A percentile compares a stretch with the other conserved stretches of the same genome.
Conservation (phyloP, 2,797 vertebrate species). For the Heliangelus exortis region DNA sequence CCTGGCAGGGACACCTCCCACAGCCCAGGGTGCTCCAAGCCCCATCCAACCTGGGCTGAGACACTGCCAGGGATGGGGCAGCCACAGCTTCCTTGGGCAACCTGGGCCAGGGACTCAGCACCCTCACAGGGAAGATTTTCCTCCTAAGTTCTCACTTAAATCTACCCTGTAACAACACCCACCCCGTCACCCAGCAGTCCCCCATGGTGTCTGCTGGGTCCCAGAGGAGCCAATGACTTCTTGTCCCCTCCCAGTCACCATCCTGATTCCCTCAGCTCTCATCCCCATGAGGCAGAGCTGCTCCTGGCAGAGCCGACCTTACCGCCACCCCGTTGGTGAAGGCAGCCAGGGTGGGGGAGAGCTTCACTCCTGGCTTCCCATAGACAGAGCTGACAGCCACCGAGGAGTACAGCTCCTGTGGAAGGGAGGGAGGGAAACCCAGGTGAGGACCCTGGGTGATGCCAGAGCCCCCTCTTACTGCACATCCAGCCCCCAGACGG, state of each 20-base stretch:
- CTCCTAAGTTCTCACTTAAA: no score
- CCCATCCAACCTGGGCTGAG: no score
- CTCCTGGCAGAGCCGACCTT: slow-evolving; percentile 42
- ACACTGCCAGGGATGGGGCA: no score
- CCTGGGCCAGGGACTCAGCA: no score
- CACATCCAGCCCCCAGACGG: background rate
- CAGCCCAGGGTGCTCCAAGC: no score
- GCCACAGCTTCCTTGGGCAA: no score
- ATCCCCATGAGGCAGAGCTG: background rate
- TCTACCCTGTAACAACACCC: background rate
- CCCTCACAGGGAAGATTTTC: no score
- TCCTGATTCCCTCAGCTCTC: background rate
- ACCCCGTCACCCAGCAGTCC: background rate
- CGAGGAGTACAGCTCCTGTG: slow-evolving; percentile 82
- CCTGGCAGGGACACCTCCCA: no score
- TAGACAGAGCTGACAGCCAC: slow-evolving; percentile 85
- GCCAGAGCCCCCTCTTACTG: no score
- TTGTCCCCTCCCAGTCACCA: background rate
- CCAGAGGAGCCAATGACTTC: background rate
- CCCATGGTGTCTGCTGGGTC: rapidly evolving
- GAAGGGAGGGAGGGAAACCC: background rate
- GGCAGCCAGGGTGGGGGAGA: slow-evolving; percentile 86
- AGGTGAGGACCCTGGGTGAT: background rate
- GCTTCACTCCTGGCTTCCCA: slow-evolving; percentile 78
- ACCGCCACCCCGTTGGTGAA: slow-evolving; percentile 90